These are phyloP conservation scores for Anthrax anthrax DNA, from an alignment of 2,888 invertebrate genomes.

Conservation along the genomic window DNA sequence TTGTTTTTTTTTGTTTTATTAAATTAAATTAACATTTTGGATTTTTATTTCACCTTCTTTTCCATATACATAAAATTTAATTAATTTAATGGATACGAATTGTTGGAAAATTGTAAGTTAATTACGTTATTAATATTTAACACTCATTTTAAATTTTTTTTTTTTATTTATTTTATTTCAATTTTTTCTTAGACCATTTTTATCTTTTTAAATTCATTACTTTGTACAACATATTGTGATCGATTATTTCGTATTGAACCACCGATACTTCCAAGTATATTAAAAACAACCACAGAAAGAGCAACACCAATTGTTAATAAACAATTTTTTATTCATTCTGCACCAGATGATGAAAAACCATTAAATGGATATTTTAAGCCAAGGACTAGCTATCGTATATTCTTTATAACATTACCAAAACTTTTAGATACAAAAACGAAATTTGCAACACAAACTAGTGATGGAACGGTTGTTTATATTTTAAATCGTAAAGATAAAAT, in stretches of 20 bases:
- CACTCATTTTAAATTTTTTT: neutral
- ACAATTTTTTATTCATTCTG: constrained; percentile 4
- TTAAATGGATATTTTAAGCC: neutral
- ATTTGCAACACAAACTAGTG: neutral
- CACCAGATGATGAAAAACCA: neutral
- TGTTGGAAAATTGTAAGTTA: neutral
- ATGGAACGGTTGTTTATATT: neutral
- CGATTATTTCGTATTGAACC: neutral
- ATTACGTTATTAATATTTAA: neutral
- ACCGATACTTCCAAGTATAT: neutral
- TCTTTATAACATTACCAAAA: constrained; percentile 1
- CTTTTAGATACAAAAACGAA: neutral
- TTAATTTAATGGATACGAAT: neutral
- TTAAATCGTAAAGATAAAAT: neutral
- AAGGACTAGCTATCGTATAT: constrained; percentile 1
- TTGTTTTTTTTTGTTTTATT: neutral
- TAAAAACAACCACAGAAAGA: neutral
- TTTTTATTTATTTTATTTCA: neutral
- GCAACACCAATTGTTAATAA: neutral
- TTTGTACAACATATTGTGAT: neutral
- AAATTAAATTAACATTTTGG: too few relatives aligned
- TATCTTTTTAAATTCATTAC: neutral
- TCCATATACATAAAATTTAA: too few relatives aligned
- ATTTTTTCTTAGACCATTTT: neutral
- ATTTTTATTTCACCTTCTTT: too few relatives aligned